Conservation (phyloP, 2,797 vertebrate species). For the Thunnus albacares region DNA sequence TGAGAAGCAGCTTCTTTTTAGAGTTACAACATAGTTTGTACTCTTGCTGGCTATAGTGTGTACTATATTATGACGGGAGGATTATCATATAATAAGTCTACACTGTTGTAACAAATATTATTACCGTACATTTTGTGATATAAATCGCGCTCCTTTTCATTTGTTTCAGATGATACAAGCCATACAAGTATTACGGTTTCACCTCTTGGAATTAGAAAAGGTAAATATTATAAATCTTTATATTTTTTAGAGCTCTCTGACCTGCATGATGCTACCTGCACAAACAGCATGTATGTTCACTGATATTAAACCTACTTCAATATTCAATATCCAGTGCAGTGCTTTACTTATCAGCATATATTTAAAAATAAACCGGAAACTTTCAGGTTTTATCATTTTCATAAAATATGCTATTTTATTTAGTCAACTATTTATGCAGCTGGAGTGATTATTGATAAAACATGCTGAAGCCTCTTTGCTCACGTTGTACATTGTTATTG, state of each 20-base stretch:
- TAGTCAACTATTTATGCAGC: slow-evolving; percentile 50
- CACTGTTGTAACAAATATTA: neutral
- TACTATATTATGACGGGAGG: neutral
- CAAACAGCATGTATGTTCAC: neutral
- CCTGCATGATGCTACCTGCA: slow-evolving; percentile 27
- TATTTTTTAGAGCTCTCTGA: slow-evolving; percentile 1
- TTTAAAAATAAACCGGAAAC: slow-evolving; percentile 14
- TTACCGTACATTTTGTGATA: neutral
- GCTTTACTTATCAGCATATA: neutral
- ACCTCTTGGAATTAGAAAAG: slow-evolving; percentile 99
- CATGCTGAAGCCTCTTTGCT: slow-evolving; percentile 54
- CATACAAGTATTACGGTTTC: slow-evolving; percentile 99
- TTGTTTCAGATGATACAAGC: slow-evolving; percentile 98
- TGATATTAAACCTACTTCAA: slow-evolving; percentile 9
- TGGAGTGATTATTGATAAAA: slow-evolving; percentile 58
- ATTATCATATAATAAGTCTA: neutral
- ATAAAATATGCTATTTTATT: slow-evolving; percentile 51
- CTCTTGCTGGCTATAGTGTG: neutral
- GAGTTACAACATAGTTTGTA: neutral
- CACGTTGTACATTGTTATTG: slow-evolving; percentile 70
- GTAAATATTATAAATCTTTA: slow-evolving; percentile 83
- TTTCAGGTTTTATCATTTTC: slow-evolving; percentile 27
- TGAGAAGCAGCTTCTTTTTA: slow-evolving; percentile 12
- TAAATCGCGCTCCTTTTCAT: slow-evolving; percentile 50
- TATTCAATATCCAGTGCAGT: neutral